Base-by-base conservation (phyloP, 2,113 vertebrate genomes). In the Rhinogobius similis region DNA sequence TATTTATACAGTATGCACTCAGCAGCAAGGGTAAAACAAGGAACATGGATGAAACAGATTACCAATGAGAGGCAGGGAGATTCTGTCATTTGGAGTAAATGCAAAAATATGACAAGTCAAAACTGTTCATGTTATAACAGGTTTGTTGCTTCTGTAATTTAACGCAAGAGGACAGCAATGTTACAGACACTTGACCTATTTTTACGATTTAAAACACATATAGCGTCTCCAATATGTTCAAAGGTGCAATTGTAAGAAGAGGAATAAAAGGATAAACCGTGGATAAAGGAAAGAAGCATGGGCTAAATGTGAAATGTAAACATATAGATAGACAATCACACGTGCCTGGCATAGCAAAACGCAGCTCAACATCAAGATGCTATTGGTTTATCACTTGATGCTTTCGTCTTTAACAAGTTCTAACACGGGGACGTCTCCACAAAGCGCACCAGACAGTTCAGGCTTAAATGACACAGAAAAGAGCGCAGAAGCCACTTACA, bases 401-500 rank as follows among this genome's bases (percentile, higher is more conserved):
- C 55, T 58, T 61, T 61, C 21, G 62, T 67, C 38, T 65, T 41
- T 23, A 67, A 70, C 75, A 82, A 87, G 68, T 83, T 76, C 24
- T 21, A 64, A 50, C 18, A 67, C 72, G 84, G 69, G 81, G 84
- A 72, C 68, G 73, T 78, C 41, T n/a, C 56, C 50, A 58, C 62
- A 68, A 64, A 77, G 66, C 41, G 23, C 2, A 48, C 26, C 46
- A 53, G 48, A 29, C 29, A 29, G 29, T 29, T 29, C 29, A 29
- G 29, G 32, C 65, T 2, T 41, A 41, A 41, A 41, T 11, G 53
- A 36, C 11, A 43, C 21, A 2, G 10, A 16, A 1, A 38, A 14
- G 62, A 21, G 23, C n/a, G 41, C 29, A 44, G 0, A 26, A 10
- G 39, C 32, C 76, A 94, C 94, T 96, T 91, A 96, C 95, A 92